Conservation (phyloP, 2,888 invertebrate genomes). For the Hydropsyche betteni region DNA sequence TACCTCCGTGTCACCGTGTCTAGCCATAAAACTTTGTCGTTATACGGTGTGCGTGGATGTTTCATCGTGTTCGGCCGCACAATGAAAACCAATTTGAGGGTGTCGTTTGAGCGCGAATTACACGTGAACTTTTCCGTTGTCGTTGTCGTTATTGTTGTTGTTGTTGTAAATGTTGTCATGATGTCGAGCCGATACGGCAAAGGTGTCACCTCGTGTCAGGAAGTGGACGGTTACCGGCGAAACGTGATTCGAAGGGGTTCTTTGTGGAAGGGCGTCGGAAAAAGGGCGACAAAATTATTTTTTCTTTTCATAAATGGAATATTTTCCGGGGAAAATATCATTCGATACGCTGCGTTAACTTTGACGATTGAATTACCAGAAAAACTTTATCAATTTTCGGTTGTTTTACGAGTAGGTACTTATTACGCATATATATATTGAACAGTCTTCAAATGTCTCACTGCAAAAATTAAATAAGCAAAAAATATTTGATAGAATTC, state of each 20-base stretch:
- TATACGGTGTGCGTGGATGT: conserved; percentile 6
- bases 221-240: conserved; percentile 45
- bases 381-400: conserved; percentile 21
- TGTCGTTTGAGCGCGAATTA: conserved; percentile 44
- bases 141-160: conserved; percentile 33
- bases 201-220: conserved; percentile 51
- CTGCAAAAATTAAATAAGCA: too few species aligned
- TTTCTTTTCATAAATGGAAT: background rate
- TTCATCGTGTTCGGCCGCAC: conserved; percentile 29
- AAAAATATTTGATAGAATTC: too few species aligned
- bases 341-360: conserved; percentile 20
- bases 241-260: background rate
- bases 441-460: too few species aligned
- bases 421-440: too few species aligned
- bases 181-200: conserved; percentile 7
- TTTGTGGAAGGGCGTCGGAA: background rate
- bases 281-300: background rate
- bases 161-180: conserved; percentile 40
- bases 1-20: conserved; percentile 4
- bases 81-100: conserved; percentile 44
- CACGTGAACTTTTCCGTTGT: conserved; percentile 33
- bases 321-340: background rate
- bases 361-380: conserved; percentile 15
- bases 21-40: conserved; percentile 24
- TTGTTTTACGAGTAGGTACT: background rate